Base-by-base conservation (phyloP, 2,888 invertebrate genomes). In the Heteromurus nitidus region DNA sequence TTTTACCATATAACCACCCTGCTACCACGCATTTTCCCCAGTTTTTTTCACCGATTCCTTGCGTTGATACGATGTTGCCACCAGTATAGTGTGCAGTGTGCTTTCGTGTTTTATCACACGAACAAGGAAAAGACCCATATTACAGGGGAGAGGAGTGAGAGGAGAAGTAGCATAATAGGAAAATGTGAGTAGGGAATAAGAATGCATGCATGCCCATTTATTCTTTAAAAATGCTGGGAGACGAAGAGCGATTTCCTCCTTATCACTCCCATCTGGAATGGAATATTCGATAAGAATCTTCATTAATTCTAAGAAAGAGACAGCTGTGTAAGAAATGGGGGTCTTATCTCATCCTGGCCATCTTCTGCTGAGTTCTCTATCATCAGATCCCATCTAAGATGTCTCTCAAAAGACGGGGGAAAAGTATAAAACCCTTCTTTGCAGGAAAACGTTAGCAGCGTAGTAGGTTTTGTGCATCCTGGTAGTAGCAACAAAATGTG, bases 251-350 rank as follows among this genome's bases (percentile, higher is more conserved):
- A 85, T 85, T 85, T 86, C 82, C 77, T 73, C 24, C 82, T 86
- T 82, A 86, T 86, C 86, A 83, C 79, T 77, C 73, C 83, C 82
- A 86, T 86, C 86, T 86, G 82, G 85, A 86, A 86, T 86, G 84
- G 86, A 85, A 85, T 85, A 85, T 85, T 84, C 79, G 87, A 87
- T 87, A 87, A 87, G 84, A 85, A 87, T 87, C 87, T 87, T 86
- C 85, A 87, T 87, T 86, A 87, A 87, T 87, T 86, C 86, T 82
- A 85, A 84, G 84, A 86, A 86, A 81, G 85, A 87, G 87, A 87
- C 87, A 87, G 87, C 86, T 86, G 87, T 84, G 86, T 82, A 86
- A 84, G 86, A 85, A 84, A 82, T 84, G 84, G 77, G 82, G 84
- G 82, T 65, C 69, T 84, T 87, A 87, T 87, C 87, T 36, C 67